Evolutionary conservation across 2,888 invertebrate genomes (phyloP).

Genomic region (Nemurella pictetii): DNA sequence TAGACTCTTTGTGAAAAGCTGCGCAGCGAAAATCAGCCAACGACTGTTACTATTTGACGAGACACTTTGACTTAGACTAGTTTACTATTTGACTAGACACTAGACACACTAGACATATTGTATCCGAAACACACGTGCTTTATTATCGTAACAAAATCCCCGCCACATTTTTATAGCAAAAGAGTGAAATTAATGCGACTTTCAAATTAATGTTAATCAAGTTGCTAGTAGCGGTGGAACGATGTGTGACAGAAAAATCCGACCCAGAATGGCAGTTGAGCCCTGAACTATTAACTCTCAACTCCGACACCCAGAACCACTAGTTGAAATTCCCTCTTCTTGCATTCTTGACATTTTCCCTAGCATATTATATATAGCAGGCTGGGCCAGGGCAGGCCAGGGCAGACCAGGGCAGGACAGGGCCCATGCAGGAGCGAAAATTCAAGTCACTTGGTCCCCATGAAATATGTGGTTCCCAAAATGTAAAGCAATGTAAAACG

Average conservation of each 20-base stretch:
- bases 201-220: neutral
- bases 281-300: too few relatives aligned
- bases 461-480: conserved; percentile 4
- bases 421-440: neutral
- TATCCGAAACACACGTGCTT: too few relatives aligned
- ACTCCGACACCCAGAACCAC: neutral
- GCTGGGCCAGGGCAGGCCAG: neutral
- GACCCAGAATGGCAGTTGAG: neutral
- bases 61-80: too few relatives aligned
- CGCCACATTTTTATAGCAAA: neutral
- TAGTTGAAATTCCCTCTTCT: neutral
- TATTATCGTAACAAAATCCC: too few relatives aligned
- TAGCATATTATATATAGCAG: too few relatives aligned
- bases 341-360: conserved; percentile 1
- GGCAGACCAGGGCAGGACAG: neutral
- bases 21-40: too few relatives aligned
- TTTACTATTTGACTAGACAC: too few relatives aligned
- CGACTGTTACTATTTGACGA: too few relatives aligned
- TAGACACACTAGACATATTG: too few relatives aligned
- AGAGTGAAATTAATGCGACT: neutral
- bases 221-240: neutral
- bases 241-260: neutral
- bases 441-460: neutral
- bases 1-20: too few relatives aligned
- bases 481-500: conserved; percentile 21